Percentiles rank a stretch among this genome's conserved stretches.
Evolutionary conservation across 1,140 invertebrate species (phyloP).

Genomic region (Anagrus nilaparvatae): DNA sequence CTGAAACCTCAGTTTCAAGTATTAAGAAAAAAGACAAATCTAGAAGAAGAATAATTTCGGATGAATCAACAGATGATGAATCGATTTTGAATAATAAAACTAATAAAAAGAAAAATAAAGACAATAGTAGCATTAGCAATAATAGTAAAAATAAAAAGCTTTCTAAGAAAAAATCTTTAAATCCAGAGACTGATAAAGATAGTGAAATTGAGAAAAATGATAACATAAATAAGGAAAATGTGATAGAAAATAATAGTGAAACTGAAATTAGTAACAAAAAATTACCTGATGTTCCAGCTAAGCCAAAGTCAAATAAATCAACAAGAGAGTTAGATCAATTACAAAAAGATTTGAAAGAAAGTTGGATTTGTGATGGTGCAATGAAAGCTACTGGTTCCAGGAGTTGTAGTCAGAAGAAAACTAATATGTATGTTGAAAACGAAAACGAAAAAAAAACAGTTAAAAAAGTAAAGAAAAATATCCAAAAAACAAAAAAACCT

Average conservation of each 20-base stretch:
- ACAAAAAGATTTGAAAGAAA: conserved; percentile 56
- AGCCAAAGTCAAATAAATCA: conserved; percentile 6
- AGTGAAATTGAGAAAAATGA: conserved; percentile 17
- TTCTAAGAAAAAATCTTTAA: conserved; percentile 29
- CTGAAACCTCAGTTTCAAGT: too few species aligned
- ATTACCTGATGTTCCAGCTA: conserved; percentile 27
- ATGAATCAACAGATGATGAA: too few species aligned
- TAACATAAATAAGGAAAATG: conserved; percentile 12
- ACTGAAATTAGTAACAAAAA: neutral
- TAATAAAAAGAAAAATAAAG: too few species aligned
- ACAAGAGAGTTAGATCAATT: conserved; percentile 41
- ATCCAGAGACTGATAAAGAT: conserved; percentile 30
- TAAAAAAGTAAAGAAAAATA: neutral
- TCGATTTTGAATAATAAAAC: too few species aligned
- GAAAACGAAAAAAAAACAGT: conserved; percentile 1
- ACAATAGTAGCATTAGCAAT: too few species aligned
- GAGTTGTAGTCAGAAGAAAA: conserved; percentile 31
- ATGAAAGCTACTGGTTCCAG: conserved; percentile 41
- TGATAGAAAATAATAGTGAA: conserved; percentile 30
- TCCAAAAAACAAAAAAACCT: neutral
- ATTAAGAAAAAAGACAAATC: too few species aligned
- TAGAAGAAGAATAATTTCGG: too few species aligned
- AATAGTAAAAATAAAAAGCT: conserved; percentile 33
- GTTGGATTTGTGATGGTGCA: conserved; percentile 54
- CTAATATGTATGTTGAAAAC: too few species aligned